Base-by-base conservation (phyloP, 2,888 invertebrate species). In the Oxycera nigricornis region DNA sequence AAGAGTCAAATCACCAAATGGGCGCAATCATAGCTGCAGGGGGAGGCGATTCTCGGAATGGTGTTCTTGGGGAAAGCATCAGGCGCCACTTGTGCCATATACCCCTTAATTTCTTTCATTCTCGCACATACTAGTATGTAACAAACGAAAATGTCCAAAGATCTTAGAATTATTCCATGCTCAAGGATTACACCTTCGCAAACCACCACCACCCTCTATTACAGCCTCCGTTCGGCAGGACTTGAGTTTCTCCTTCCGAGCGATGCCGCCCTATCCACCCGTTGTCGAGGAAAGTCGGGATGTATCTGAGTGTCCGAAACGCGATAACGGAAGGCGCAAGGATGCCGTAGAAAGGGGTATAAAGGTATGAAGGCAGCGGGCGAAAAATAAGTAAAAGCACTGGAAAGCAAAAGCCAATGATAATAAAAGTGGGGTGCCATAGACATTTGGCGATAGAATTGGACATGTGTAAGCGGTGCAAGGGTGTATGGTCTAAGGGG, bases 311-410 rank as follows among this genome's bases (percentile, higher is more conserved):
- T 52, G 35, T 55, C 52, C 70, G 30, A 20, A 26, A 35, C 35
- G 30, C 52, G 20, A 20, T 14, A 9, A 14, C 4, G 14, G 1
- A 67, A 67, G 59, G 59, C 30, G 30, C 65, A n/a, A 24, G 65
- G 41, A 30, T 52, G 52, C n/a, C n/a, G 11, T 28, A 22, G 52
- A n/a, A 70, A 55, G 70, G 70, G 70, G 55, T 31, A 52, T 2
- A 14, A 24, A 24, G 55, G 22, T 31, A 28, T 50, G 50, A 68
- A 28, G 14, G 31, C 24, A 41, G 24, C 28, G 17, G 70, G 55
- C 31, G 70, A 70, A 70, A 50, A 70, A 70, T 70, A 70, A 70
- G 70, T 70, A 70, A 70, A 70, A 70, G 41, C 22, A 52, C 31
- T 41, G 65, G 24, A 65, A 65, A 41, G 65, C 41, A 65, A 65